Percentiles rank a stretch among this genome's conserved stretches.
These are phyloP conservation scores for Clamator glandarius DNA, from an alignment of 2,797 vertebrate species.

Conservation along the genomic window DNA sequence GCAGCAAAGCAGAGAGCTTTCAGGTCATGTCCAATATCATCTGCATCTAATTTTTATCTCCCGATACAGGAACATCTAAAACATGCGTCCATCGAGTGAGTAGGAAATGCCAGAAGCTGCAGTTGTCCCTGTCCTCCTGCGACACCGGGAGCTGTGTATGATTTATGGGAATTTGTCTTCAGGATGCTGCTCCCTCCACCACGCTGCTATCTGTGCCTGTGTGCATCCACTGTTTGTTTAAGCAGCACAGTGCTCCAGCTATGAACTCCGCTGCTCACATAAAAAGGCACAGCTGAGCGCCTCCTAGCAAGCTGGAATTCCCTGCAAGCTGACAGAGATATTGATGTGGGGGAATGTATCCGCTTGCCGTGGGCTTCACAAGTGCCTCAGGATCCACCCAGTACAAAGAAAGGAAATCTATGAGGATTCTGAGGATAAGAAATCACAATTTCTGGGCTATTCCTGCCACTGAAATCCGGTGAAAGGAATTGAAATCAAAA, in stretches of 20 bases:
- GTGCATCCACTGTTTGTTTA: background rate
- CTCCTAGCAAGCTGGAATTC: background rate
- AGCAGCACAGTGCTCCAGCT: background rate
- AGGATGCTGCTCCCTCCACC: background rate
- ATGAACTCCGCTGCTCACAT: background rate
- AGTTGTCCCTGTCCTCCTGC: too few relatives aligned
- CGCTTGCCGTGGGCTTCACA: background rate
- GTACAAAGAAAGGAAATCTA: background rate
- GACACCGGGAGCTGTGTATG: accelerated
- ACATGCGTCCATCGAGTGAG: background rate
- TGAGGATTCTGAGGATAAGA: background rate
- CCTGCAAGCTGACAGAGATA: background rate
- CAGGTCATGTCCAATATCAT: background rate
- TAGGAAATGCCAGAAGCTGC: background rate
- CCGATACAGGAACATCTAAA: background rate
- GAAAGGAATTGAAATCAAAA: background rate
- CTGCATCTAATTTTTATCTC: background rate
- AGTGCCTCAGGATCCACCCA: background rate
- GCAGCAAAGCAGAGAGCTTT: background rate
- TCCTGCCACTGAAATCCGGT: background rate
- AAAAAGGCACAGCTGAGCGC: background rate
- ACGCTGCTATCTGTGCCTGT: background rate
- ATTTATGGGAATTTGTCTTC: background rate
- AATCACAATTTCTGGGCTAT: background rate
- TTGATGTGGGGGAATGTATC: background rate